Base-by-base conservation (phyloP, 1,140 invertebrate genomes). In the Cydia amplana region DNA sequence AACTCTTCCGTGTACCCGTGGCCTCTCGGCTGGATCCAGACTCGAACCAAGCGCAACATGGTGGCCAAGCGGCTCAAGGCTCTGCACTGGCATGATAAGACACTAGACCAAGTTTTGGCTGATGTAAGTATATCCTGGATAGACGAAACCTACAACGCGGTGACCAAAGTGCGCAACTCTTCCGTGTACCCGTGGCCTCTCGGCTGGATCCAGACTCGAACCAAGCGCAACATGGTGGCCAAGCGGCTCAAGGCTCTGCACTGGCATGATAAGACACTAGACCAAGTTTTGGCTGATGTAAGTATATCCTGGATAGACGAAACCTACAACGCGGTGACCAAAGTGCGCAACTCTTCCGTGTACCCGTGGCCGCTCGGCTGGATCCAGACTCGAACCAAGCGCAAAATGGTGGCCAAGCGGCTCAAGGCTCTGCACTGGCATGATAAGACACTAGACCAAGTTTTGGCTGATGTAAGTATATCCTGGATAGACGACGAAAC, bases 171-270 rank as follows among this genome's bases (percentile, higher is more conserved):
- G 0, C 94, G 98, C 20, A 97, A 98, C 91, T 97, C 97, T 0
- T 97, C 96, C 2, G 96, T 97, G 2, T 98, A 98, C 93, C 97
- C 98, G 0, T 99, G 98, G 96, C 98, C 99, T 0, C 89, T 99
- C 1, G 98, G 97, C 86, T 93, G 95, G 80, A 91, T 98, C 64
- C 93, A 99, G 82, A 98, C 97, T 4, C 96, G 95, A 88, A 93
- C 95, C 55, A 99, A 99, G 86, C 94, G 96, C 77, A 93, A 93
- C 36, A 94, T 95, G 76, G 95, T 98, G 0, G 92, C 95, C 6
- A 96, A 96, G 79, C 94, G 95, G 74, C 92, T 99, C 0, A 95
- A 94, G 76, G 95, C 96, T 1, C 94, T 97, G 51, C 95, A 96
- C 12, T 98, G 97, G 97, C 94, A 95, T 75, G 94, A 96, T 43